phyloP scores from a whole-genome alignment of 2,113 vertebrate genomes.

The Epinephelus lanceolatus region DNA sequence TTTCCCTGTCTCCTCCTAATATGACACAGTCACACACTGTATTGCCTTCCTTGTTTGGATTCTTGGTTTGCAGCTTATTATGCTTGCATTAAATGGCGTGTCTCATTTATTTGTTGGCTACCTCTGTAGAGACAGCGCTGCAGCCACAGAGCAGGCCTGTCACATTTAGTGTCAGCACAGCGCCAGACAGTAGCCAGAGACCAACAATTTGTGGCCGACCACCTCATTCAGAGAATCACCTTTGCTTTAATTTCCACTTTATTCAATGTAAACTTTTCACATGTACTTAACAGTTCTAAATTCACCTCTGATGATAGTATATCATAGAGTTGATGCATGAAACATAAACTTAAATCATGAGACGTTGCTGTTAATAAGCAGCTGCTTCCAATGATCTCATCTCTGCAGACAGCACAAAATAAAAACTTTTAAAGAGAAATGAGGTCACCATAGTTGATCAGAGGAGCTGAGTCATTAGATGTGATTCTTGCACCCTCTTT shows the following conservation, averaged over 20 bases:
- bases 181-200: constrained; percentile 24
- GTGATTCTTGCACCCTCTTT: constrained; percentile 1
- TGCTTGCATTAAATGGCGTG: not conserved
- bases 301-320: not conserved
- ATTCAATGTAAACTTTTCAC: not conserved
- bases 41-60: not conserved
- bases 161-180: not conserved
- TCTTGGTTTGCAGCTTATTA: not conserved
- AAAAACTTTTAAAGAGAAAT: constrained; percentile 23
- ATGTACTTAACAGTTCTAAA: not conserved
- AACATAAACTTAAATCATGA: constrained; percentile 14
- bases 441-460: constrained; percentile 28
- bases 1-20: not conserved
- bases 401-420: not conserved
- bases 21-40: not conserved
- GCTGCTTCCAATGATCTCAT: constrained; percentile 59
- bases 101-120: not conserved
- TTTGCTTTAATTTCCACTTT: constrained; percentile 4
- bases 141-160: constrained; percentile 1
- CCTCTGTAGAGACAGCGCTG: not conserved
- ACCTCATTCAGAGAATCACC: constrained; percentile 13
- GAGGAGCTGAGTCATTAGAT: constrained; percentile 35
- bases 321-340: not conserved
- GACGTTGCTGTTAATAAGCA: constrained; percentile 6
- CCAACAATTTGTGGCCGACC: constrained; percentile 11